Conservation (phyloP, 2,113 vertebrate species). For the Sinocyclocheilus anophthalmus region DNA sequence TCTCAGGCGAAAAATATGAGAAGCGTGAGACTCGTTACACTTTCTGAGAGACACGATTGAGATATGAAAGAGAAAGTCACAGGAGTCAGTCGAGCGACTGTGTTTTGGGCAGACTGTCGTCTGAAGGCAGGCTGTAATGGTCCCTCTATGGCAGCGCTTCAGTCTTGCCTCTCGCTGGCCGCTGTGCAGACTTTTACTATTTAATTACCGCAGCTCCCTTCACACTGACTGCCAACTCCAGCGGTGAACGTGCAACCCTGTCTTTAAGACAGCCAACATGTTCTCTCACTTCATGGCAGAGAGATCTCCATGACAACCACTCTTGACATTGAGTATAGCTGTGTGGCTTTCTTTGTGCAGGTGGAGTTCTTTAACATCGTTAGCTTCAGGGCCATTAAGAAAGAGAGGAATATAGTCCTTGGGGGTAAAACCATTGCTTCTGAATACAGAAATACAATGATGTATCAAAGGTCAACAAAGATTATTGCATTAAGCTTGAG, state of each 20-base stretch:
- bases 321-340: constrained; percentile 28
- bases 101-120: too few relatives aligned
- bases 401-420: neutral
- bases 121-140: neutral
- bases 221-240: constrained; percentile 34
- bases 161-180: constrained; percentile 9
- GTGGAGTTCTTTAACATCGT: constrained; percentile 17
- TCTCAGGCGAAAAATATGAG: neutral
- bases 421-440: neutral
- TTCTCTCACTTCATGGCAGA: constrained; percentile 30
- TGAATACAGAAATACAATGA: neutral
- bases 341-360: neutral
- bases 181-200: constrained; percentile 31
- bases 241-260: constrained; percentile 12
- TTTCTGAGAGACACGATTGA: neutral
- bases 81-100: neutral
- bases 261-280: constrained; percentile 26
- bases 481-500: too few relatives aligned
- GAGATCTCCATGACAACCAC: constrained; percentile 43
- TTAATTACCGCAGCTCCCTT: constrained; percentile 26
- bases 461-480: too few relatives aligned
- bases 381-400: neutral
- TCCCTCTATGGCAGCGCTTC: neutral
- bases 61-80: constrained; percentile 10
- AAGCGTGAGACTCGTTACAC: neutral